Conservation (phyloP, 2,888 invertebrate genomes). For the Megamerina dolium region DNA sequence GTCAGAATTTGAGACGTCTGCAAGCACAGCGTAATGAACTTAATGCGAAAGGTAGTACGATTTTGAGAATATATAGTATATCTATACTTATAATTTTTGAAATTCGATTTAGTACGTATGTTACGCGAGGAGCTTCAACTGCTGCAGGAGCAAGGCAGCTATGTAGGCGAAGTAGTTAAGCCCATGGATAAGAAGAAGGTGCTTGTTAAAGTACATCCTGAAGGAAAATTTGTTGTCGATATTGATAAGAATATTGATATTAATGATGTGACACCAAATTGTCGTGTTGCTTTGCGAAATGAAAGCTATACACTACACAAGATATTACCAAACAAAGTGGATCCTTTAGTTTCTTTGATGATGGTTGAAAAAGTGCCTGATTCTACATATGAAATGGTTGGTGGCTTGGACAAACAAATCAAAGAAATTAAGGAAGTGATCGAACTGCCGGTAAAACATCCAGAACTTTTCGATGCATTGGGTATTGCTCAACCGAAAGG, state of each 20-base stretch:
- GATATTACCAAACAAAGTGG: conserved; percentile 98
- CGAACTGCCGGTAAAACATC: conserved; percentile 98
- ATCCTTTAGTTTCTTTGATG: conserved; percentile 98
- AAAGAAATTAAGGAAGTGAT: conserved; percentile 99
- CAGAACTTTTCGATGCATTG: conserved; percentile 97
- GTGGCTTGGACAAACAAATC: conserved; percentile 98
- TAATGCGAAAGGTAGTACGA: conserved; percentile 81
- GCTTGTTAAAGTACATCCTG: conserved; percentile 97
- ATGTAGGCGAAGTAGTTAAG: conserved; percentile 99
- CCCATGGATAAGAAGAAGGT: conserved; percentile 99
- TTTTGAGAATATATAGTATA: too few relatives aligned
- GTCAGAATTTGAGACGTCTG: conserved; percentile 90
- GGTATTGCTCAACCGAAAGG: conserved; percentile 99
- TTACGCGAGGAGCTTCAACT: conserved; percentile 94
- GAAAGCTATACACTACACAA: conserved; percentile 98
- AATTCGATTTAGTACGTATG: conserved; percentile 71
- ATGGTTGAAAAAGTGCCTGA: conserved; percentile 99
- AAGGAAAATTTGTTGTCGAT: conserved; percentile 99
- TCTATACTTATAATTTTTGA: background rate
- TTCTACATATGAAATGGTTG: conserved; percentile 99
- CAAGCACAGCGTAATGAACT: conserved; percentile 98
- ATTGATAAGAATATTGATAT: conserved; percentile 99
- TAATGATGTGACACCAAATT: conserved; percentile 94
- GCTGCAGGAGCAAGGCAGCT: conserved; percentile 95
- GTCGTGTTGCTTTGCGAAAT: conserved; percentile 93